phyloP scores from a whole-genome alignment of 2,113 vertebrate genomes.

The Daubentonia madagascariensis region DNA sequence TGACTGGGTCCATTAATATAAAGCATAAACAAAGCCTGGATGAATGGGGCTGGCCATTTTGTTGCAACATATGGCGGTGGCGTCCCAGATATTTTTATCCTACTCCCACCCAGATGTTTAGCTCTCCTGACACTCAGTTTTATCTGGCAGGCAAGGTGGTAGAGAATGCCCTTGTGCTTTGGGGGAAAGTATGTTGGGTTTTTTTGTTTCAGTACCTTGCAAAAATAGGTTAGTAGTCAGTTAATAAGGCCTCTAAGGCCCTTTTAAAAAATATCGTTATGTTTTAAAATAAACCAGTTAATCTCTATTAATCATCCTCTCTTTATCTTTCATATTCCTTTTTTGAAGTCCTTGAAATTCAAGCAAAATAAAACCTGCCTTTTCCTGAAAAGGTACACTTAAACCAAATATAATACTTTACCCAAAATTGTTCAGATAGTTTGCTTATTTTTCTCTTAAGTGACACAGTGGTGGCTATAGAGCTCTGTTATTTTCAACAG shows the following conservation, averaged over 20 bases:
- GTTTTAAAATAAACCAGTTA: background rate
- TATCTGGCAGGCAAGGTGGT: constrained; percentile 15
- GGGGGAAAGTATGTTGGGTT: background rate
- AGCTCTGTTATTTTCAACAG: background rate
- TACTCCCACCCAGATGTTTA: constrained; percentile 53
- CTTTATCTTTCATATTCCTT: background rate
- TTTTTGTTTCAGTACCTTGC: background rate
- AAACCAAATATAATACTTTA: background rate
- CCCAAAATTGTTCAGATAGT: background rate
- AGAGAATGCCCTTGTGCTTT: constrained; percentile 52
- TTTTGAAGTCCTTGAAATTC: background rate
- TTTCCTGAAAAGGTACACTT: background rate
- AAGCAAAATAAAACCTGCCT: background rate
- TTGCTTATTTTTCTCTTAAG: background rate
- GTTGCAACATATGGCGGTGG: constrained; percentile 43
- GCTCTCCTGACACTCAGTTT: constrained; percentile 33
- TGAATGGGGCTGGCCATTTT: constrained; percentile 59
- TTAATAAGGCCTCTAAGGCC: background rate
- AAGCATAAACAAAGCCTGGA: constrained; percentile 63
- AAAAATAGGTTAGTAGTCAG: background rate
- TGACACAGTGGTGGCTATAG: background rate
- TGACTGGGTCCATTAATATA: constrained; percentile 65
- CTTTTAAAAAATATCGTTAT: background rate
- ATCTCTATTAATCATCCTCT: background rate
- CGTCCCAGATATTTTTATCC: constrained; percentile 64